Base-by-base conservation (phyloP, 1,140 invertebrate species). In the Oryctes rhinoceros region DNA sequence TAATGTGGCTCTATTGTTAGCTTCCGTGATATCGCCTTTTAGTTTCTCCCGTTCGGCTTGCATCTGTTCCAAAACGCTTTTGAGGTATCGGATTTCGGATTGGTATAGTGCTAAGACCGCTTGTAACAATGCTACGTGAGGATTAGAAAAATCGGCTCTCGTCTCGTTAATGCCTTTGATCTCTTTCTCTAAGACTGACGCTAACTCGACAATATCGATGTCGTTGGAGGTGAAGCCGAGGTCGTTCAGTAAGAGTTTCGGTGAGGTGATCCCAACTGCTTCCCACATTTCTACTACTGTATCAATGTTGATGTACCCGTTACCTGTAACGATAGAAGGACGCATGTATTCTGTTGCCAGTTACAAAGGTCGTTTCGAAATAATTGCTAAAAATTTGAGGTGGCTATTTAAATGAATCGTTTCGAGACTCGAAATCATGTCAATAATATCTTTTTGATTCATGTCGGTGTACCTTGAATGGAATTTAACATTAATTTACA, bases 121-220 rank as follows among this genome's bases (percentile, higher is more conserved):
- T 86, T 91, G 90, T 5, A 91, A 84, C 44, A 91, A 82, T 53
- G 87, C 87, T 15, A 89, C 84, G 78, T 91, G 90, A 80, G 89
- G 85, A 83, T 86, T 90, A 44, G 82, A 83, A 37, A 83, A 84
- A 62, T 85, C 83, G 15, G 78, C 80, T 4, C 85, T 84, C n/a
- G 89, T 88, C 76, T 91, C 86, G 39, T 88, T 85, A 15, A 92
- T 85, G 35, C 89, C 89, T 81, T 91, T 90, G 11, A 94, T 83
- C 86, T 96, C 94, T 78, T 95, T 93, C 82, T 96, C 94, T 76
- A 97, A 86, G 3, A 92, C 91, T 79, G 89, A 90, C n/a, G 92
- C 91, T 65, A 97, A 87, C 76, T 96, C 94, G 0, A 87, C 85
- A 1, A 95, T 86, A 78, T 91, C 93, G 11, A 96, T 88, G 44